Conservation (phyloP, 1,140 invertebrate species). For the Brachionus asplanchnoidis region DNA sequence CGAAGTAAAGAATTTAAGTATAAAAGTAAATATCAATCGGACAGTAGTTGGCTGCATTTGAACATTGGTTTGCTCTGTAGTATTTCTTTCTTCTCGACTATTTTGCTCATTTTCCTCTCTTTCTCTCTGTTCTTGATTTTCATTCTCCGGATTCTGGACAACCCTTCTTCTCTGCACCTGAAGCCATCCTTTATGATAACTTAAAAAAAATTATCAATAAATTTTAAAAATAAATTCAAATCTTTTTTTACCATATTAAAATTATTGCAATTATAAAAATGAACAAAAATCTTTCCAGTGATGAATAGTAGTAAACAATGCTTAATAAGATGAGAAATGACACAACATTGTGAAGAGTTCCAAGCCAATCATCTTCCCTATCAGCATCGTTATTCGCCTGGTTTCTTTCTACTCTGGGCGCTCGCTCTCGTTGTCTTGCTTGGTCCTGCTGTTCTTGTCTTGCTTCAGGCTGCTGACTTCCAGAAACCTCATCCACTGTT, state of each 20-base stretch:
- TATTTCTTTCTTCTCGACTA: not conserved
- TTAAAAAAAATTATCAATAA: not conserved
- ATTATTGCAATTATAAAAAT: not conserved
- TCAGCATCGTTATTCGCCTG: constrained; percentile 20
- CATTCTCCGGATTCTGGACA: not conserved
- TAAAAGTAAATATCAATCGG: not conserved
- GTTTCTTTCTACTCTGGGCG: not conserved
- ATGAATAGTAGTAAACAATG: constrained; percentile 35
- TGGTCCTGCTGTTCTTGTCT: not conserved
- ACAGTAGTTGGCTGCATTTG: constrained; percentile 1
- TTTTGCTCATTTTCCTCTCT: not conserved
- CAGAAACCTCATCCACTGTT: not conserved
- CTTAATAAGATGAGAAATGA: constrained; percentile 34
- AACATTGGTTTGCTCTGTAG: not conserved
- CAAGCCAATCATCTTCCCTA: constrained; percentile 38
- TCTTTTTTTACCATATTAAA: constrained; percentile 15
- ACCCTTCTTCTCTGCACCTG: constrained; percentile 23
- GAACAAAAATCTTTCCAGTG: constrained; percentile 27
- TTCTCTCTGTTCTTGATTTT: not conserved
- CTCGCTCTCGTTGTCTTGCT: not conserved
- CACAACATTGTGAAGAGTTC: constrained; percentile 31
- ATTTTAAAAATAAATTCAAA: not conserved
- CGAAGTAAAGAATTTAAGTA: constrained; percentile 32
- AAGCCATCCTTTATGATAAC: constrained; percentile 39
- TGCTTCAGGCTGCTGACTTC: not conserved